phyloP scores from a whole-genome alignment of 2,113 vertebrate species.

The Bucco capensis region DNA sequence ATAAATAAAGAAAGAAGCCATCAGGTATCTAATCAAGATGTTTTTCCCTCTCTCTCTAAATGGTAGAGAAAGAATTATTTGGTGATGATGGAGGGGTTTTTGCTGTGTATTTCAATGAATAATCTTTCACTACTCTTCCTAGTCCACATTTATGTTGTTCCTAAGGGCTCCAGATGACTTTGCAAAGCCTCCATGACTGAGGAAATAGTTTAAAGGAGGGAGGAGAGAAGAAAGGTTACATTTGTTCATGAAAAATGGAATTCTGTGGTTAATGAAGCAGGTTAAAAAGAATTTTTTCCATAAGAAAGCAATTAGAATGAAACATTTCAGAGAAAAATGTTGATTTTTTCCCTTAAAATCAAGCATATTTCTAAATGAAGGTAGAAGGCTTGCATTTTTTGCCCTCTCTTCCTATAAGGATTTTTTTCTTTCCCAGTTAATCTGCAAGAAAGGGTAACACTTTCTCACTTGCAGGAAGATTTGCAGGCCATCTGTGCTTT shows the following conservation, averaged over 20 bases:
- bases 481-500: conserved; percentile 1
- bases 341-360: background rate
- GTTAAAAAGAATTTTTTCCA: background rate
- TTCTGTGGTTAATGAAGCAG: conserved; percentile 8
- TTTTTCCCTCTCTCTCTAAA: background rate
- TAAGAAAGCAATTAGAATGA: background rate
- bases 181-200: background rate
- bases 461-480: background rate
- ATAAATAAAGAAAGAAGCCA: background rate
- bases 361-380: background rate
- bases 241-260: background rate
- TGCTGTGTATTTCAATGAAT: background rate
- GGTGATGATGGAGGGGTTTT: background rate
- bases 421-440: background rate
- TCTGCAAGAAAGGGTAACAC: background rate
- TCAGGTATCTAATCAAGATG: background rate
- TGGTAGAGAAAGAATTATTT: background rate
- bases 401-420: background rate
- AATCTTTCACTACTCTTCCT: background rate
- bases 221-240: background rate
- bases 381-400: background rate
- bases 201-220: background rate
- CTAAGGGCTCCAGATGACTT: background rate
- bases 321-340: background rate
- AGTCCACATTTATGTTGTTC: background rate